Evolutionary conservation across 2,888 invertebrate species (phyloP).

Genomic region (Phrixothrix hirtus): DNA sequence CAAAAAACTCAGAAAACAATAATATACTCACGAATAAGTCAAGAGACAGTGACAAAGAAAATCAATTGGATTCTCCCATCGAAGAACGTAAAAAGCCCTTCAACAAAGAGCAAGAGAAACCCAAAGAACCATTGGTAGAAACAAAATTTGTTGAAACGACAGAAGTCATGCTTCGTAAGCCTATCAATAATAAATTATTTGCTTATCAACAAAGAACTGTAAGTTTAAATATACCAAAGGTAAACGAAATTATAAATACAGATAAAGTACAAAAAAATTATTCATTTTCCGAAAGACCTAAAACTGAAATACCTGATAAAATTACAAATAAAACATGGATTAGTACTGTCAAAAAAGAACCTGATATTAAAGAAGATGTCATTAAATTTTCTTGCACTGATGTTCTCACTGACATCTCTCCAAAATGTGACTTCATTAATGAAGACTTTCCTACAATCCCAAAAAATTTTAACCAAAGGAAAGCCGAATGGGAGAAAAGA

Average conservation of each 20-base stretch:
- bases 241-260: slow-evolving; percentile 36
- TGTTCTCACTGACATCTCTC: slow-evolving; percentile 39
- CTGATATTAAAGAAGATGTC: slow-evolving; percentile 34
- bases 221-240: slow-evolving; percentile 44
- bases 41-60: slow-evolving; percentile 75
- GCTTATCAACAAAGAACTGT: slow-evolving; percentile 46
- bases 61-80: slow-evolving; percentile 60
- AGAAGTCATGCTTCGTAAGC: slow-evolving; percentile 48
- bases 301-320: slow-evolving; percentile 43
- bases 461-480: slow-evolving; percentile 74
- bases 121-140: slow-evolving; percentile 43
- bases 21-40: slow-evolving; percentile 58
- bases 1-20: slow-evolving; percentile 50
- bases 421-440: slow-evolving; percentile 41
- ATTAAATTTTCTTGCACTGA: slow-evolving; percentile 31
- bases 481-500: slow-evolving; percentile 78
- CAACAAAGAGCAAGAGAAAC: slow-evolving; percentile 17
- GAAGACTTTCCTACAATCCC: slow-evolving; percentile 59
- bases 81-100: slow-evolving; percentile 52
- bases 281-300: slow-evolving; percentile 46
- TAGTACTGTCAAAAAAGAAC: slow-evolving; percentile 42
- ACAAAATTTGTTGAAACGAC: slow-evolving; percentile 38
- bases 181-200: slow-evolving; percentile 43
- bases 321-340: slow-evolving; percentile 38
- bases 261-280: slow-evolving; percentile 48